These are phyloP conservation scores for Pipistrellus nathusii DNA, from an alignment of 2,797 vertebrate genomes.

Conservation along the genomic window DNA sequence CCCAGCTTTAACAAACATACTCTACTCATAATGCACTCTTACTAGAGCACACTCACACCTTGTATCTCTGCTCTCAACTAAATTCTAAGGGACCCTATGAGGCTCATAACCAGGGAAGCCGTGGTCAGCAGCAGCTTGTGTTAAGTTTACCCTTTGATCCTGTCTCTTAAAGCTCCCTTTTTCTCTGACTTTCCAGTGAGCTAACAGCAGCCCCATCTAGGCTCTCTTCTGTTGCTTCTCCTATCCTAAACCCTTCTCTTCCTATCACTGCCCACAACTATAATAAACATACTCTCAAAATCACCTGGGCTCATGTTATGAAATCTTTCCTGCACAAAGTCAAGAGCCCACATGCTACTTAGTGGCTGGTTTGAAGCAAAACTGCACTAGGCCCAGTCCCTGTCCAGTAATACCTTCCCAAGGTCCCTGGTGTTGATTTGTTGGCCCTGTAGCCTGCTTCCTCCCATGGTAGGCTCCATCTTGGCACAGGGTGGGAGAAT, in stretches of 20 bases:
- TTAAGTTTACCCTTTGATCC: background rate
- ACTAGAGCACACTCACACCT: background rate
- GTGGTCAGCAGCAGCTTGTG: too few relatives aligned
- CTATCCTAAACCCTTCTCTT: background rate
- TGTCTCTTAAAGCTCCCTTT: background rate
- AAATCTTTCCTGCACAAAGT: background rate
- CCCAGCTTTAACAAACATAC: too few relatives aligned
- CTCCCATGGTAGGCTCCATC: background rate
- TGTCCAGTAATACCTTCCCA: background rate
- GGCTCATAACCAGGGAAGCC: background rate
- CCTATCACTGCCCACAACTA: background rate
- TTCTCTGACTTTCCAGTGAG: background rate
- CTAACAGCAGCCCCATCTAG: background rate
- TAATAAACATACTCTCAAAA: background rate
- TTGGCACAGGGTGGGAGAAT: fast-evolving
- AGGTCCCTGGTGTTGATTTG: background rate
- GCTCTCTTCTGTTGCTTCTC: background rate
- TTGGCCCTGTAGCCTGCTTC: background rate
- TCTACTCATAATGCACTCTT: background rate
- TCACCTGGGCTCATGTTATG: background rate
- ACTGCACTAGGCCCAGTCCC: background rate
- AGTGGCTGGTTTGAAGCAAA: background rate
- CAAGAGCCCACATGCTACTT: background rate
- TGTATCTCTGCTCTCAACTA: background rate
- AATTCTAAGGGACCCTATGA: background rate